Evolutionary conservation across 1,140 invertebrate genomes (phyloP), one percentile per base, ranked within the genome.

Genomic region (Saxidomus purpurata): DNA sequence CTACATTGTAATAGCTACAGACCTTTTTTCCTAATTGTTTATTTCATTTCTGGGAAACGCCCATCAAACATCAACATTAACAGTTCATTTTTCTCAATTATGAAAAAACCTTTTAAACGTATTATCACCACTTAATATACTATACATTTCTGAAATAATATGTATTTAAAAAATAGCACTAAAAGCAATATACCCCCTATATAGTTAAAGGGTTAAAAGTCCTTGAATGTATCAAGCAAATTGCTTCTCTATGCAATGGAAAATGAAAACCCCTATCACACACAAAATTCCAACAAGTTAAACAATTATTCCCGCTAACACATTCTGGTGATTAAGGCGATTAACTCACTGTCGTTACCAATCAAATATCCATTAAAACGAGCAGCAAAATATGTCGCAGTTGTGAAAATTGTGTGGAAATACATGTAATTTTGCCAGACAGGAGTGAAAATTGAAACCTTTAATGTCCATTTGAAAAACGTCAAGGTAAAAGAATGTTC

Each of bases 381-480:
- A 63, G 59, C 59, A 28, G 25, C 28, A 63, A n/a, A 63, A 28
- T 63, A 28, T 63, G 59, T 63, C n/a, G 3, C 8, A 63, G 25
- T n/a, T 63, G 59, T 63, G 19, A 63, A 63, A 63, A 19, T 4
- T 8, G 1, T 63, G 6, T 28, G 6, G 9, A 17, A 28, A 63
- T 63, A 63, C 25, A 63, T 28, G 25, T 28, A 28, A 63, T 63
- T 9, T 28, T 28, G 59, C 22, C n/a, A 11, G 19, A 55, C n/a
- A 55, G 15, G 52, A 22, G 52, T 63, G 6, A 63, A 63, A 63
- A 9, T 15, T 4, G 8, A 22, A 59, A 38, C 67, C 9, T 3
- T 71, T 71, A 67, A 67, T 67, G 34, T 71, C 67, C 67, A 71
- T 71, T 71, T 71, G 38, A 2, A 36, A 38, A 71, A 71, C 43